phyloP scores from a whole-genome alignment of 1,140 invertebrate genomes.

The Monochamus saltuarius region DNA sequence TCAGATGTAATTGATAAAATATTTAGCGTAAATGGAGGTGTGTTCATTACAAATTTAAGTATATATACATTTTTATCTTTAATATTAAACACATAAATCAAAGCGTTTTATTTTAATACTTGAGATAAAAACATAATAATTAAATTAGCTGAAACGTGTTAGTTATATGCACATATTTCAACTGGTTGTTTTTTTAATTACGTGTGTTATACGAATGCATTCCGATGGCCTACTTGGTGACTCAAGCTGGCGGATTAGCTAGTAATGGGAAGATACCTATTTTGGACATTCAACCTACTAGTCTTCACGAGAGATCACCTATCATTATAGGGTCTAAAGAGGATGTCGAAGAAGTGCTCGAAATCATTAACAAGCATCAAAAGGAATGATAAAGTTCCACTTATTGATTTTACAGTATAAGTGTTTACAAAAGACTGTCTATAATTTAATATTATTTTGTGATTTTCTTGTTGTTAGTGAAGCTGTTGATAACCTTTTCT shows the following conservation, averaged over 20 bases:
- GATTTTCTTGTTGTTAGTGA: too few relatives aligned
- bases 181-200: conserved; percentile 63
- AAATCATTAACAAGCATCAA: conserved; percentile 56
- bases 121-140: too few relatives aligned
- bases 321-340: conserved; percentile 92
- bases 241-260: conserved; percentile 81
- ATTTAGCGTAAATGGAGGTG: not conserved
- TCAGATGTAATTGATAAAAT: conserved; percentile 5
- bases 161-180: too few relatives aligned
- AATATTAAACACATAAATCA: not conserved
- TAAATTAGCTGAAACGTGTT: too few relatives aligned
- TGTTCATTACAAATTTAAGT: not conserved
- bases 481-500: too few relatives aligned
- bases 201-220: conserved; percentile 96
- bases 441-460: too few relatives aligned
- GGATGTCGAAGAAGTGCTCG: conserved; percentile 85
- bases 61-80: conserved; percentile 8
- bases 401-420: too few relatives aligned
- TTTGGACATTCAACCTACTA: conserved; percentile 82
- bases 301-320: conserved; percentile 88
- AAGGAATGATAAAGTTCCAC: conserved; percentile 20
- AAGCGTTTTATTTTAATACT: too few relatives aligned
- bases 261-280: conserved; percentile 83
- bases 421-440: too few relatives aligned
- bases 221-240: conserved; percentile 95